These are phyloP conservation scores for Alethe castanea DNA, from an alignment of 2,113 vertebrate species.

Conservation along the genomic window DNA sequence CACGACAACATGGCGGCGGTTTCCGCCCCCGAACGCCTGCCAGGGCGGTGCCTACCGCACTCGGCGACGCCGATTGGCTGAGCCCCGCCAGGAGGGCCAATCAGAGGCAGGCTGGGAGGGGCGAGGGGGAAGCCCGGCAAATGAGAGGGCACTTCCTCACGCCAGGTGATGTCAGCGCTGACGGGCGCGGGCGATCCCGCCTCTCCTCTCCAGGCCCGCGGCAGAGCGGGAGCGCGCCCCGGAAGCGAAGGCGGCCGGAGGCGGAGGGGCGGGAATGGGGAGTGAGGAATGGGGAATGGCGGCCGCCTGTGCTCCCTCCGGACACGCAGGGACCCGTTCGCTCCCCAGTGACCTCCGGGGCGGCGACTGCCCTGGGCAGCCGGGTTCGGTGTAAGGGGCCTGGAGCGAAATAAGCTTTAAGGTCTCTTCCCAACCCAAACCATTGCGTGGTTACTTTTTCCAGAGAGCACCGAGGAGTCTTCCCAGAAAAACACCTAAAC, in stretches of 20 bases:
- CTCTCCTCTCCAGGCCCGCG: not conserved
- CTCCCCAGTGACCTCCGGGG: no score
- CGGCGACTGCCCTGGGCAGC: no score
- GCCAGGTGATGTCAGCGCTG: not conserved
- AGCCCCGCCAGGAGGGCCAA: fast-evolving
- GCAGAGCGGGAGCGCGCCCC: not conserved
- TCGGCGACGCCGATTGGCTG: not conserved
- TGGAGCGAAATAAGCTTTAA: not conserved
- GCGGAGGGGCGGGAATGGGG: not conserved
- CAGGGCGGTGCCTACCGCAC: not conserved
- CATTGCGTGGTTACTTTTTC: fast-evolving
- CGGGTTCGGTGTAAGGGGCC: fast-evolving
- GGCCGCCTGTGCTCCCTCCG: fast-evolving
- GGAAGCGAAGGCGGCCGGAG: not conserved
- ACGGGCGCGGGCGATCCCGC: fast-evolving
- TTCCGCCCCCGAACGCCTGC: not conserved
- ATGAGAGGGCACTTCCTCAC: not conserved
- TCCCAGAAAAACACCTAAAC: not conserved
- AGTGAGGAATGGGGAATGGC: not conserved
- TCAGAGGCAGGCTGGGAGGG: fast-evolving
- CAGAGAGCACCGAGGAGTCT: not conserved
- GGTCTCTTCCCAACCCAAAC: not conserved
- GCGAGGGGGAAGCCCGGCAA: not conserved
- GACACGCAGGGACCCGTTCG: fast-evolving
- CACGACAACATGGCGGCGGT: conserved; percentile 31